Base-by-base conservation (phyloP, 1,140 invertebrate genomes). In the Calephelis nemesis region DNA sequence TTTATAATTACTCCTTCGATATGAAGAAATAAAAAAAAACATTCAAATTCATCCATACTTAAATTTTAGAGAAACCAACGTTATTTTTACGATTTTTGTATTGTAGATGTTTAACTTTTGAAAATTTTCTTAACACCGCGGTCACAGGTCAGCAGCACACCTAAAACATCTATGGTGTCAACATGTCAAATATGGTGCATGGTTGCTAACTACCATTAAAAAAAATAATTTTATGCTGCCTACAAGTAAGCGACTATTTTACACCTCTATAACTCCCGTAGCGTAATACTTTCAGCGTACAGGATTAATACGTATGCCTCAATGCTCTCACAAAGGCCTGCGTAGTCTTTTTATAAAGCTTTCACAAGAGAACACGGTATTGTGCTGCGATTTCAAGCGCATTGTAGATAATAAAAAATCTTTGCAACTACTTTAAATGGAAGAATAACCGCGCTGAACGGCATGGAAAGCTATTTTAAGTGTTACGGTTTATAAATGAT, bases 251-350 rank as follows among this genome's bases (percentile, higher is more conserved):
- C 54, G 54, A 58, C 30, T 71, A 71, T 74, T 70, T 70, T 45
- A 78, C 68, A 69, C 69, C 70, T 74, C 47, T 62, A 47, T 74
- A 63, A 70, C 68, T 72, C 65, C 62, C 67, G 58, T 67, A 70
- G 67, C 72, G 69, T 70, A 77, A 76, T 81, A 77, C 81, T 77
- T 78, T 79, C 75, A 75, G 74, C 74, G 72, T 78, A 77, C 81
- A 81, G 77, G 74, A 85, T 84, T 83, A 84, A 84, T 81, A 80
- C 74, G 71, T 72, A 74, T 71, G 77, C 74, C 73, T 80, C 76
- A 77, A 79, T 84, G 82, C 79, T 74, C 76, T 67, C 76, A 87
- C 82, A 87, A 84, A 87, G 82, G 82, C 74, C 62, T 71, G 67
- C 73, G 72, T 78, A 70, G 75, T 74, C 81, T 77, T 82, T 81